A percentile compares a stretch with the other conserved stretches of the same genome.
Evolutionary conservation across 2,888 invertebrate genomes (phyloP).

Genomic region (Priocnemis perturbator): DNA sequence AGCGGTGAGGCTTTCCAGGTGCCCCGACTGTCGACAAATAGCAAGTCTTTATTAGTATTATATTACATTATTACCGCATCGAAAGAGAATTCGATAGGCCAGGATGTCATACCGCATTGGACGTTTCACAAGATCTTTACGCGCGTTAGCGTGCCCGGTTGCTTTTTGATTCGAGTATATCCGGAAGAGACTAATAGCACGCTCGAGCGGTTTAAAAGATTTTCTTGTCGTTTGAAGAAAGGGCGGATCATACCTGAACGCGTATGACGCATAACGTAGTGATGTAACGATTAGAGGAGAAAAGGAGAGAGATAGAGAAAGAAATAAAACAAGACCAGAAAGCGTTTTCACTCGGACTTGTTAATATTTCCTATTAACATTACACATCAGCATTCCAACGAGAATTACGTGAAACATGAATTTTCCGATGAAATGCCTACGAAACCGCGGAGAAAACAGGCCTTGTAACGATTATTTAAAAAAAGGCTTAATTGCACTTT

Average conservation of each 20-base stretch:
- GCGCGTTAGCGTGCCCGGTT: background rate
- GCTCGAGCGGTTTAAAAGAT: background rate
- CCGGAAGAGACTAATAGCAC: background rate
- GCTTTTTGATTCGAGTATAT: background rate
- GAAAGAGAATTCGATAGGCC: too few relatives aligned
- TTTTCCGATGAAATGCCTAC: too few relatives aligned
- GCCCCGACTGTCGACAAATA: too few relatives aligned
- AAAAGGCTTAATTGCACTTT: too few relatives aligned
- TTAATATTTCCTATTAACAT: too few relatives aligned
- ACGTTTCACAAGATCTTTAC: background rate
- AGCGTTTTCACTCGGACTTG: background rate
- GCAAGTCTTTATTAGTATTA: too few relatives aligned
- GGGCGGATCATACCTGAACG: conserved; percentile 7
- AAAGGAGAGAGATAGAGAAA: conserved; percentile 20
- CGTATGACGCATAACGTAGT: conserved; percentile 44
- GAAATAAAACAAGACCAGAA: too few relatives aligned
- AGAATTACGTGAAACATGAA: too few relatives aligned
- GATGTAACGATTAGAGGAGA: conserved; percentile 48
- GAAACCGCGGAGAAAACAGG: background rate
- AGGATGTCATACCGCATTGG: background rate
- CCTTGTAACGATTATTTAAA: background rate
- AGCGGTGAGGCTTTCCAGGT: too few relatives aligned
- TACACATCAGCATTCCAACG: too few relatives aligned
- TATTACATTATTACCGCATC: too few relatives aligned
- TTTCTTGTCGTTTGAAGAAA: conserved; percentile 8